Evolutionary conservation across 2,797 vertebrate genomes (phyloP).

Genomic region (Arctocebus calabarensis): DNA sequence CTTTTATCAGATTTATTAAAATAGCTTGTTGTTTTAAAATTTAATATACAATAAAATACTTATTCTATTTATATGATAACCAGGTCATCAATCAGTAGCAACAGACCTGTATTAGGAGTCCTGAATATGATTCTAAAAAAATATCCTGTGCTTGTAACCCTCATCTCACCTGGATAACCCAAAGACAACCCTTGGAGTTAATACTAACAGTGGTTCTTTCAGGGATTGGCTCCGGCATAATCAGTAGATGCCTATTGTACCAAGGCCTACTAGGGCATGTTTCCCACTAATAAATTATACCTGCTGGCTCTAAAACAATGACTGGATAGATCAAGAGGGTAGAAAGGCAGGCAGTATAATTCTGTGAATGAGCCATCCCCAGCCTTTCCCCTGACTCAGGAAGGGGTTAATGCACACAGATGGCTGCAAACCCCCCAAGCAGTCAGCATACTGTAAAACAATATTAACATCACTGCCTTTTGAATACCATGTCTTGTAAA

Average conservation of each 20-base stretch:
- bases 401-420: constrained; percentile 76
- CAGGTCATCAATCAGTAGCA: not conserved
- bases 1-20: constrained; percentile 25
- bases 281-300: not conserved
- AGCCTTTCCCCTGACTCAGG: not conserved
- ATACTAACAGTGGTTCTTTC: not conserved
- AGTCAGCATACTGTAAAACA: constrained; percentile 77
- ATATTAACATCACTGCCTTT: constrained; percentile 81
- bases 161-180: not conserved
- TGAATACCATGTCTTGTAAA: constrained; percentile 80
- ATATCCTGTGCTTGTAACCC: not conserved
- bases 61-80: not conserved
- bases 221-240: not conserved
- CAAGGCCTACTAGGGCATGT: not conserved
- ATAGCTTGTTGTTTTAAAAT: not conserved
- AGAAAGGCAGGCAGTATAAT: not conserved
- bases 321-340: not conserved
- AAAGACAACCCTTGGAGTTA: not conserved
- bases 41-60: not conserved
- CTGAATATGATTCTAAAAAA: not conserved
- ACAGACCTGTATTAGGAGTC: not conserved
- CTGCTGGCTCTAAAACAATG: not conserved
- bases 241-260: not conserved
- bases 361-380: not conserved
- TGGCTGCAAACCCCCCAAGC: constrained; percentile 75